A percentile compares a stretch with the other conserved stretches of the same genome.
Conservation (phyloP, 1,140 invertebrate genomes). For the Portunus trituberculatus region DNA sequence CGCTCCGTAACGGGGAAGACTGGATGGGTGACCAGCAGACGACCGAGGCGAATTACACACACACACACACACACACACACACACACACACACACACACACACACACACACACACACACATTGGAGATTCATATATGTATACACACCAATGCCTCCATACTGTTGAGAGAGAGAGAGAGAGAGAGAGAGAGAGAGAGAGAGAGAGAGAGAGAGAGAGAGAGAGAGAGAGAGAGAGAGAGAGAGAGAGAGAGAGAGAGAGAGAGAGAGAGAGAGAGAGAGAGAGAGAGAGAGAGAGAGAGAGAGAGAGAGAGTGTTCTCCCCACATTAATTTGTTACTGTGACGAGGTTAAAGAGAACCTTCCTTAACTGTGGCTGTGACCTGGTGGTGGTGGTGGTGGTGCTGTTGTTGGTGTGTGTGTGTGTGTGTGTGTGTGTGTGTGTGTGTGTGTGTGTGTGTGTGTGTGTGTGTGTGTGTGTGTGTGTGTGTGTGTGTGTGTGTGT, state of each 20-base stretch:
- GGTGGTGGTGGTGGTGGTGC: too few species aligned
- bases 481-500: too few species aligned
- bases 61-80: not conserved
- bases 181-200: conserved; percentile 37
- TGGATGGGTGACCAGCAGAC: too few species aligned
- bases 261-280: conserved; percentile 15
- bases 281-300: too few species aligned
- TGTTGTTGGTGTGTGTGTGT: not conserved
- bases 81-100: not conserved
- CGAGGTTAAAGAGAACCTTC: conserved; percentile 21
- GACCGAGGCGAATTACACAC: too few species aligned
- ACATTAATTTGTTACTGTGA: conserved; percentile 24
- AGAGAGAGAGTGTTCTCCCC: not conserved
- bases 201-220: conserved; percentile 17
- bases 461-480: too few species aligned
- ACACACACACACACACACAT: not conserved
- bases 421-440: not conserved
- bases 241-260: conserved; percentile 20
- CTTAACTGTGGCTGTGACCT: not conserved
- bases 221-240: not conserved
- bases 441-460: too few species aligned
- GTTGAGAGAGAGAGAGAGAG: conserved; percentile 25
- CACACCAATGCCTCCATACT: not conserved
- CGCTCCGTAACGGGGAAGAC: too few species aligned
- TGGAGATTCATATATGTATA: not conserved